Base-by-base conservation (phyloP, 2,113 vertebrate species). In the Tor tambroides region DNA sequence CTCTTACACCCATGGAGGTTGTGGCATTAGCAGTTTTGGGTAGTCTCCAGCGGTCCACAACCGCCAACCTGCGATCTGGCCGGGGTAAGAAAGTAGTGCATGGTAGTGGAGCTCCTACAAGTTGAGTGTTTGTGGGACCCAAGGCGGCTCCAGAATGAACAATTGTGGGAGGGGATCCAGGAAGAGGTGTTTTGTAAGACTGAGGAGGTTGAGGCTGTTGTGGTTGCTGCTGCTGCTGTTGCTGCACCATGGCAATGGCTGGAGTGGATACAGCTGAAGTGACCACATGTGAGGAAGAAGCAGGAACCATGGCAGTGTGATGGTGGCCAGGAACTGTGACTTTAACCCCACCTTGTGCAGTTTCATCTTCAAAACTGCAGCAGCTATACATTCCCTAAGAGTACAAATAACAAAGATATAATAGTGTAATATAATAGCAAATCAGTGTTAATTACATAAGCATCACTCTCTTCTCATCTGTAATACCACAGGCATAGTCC, bases 371-470 rank as follows among this genome's bases (percentile, higher is more conserved):
- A 10, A 96, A 96, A 85, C 96, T 97, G 93, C 97, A 97, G 92
- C 97, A 98, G 93, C 96, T 98, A 91, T 97, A 98, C 97, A 98
- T 98, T 84, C 97, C 97, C 97, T 97, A 90, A 41, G 84, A 85
- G 19, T 82, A 84, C 85, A 78, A 90, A 11, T 90, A 61, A 84
- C 56, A 61, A 84, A 67, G 41, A 59, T 32, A 61, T 61, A 61
- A n/a, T 51, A 51, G 15, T 51, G 49, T 5, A 51, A 51, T 51
- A 15, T 51, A 5, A 51, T 51, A 51, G 14, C 15, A 51, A 17
- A 51, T 51, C 49, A 51, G 49, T 51, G 49, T 71, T 21, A 69
- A 51, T 51, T 32, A 59, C 54, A 59, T 59, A 59, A 59, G 8
- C 43, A 83, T 69, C 15, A 79, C 28, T 80, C 54, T 63, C 32